Base-by-base conservation (phyloP, 2,888 invertebrate genomes). In the Zelleria hepariella region DNA sequence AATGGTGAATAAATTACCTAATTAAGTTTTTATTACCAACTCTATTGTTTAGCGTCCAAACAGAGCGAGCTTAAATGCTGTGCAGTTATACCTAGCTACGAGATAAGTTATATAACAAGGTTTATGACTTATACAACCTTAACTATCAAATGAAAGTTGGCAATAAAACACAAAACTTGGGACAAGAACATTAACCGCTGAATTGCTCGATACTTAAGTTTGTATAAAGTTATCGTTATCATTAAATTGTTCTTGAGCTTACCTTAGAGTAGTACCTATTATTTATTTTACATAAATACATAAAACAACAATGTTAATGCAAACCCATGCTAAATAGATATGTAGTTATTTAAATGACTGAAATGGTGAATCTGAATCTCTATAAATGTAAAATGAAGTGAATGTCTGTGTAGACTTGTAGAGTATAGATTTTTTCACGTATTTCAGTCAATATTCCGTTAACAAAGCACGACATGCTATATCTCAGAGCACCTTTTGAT, bases 371-470 rank as follows among this genome's bases (percentile, higher is more conserved):
- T 60, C 65, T 65, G 24, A 21, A n/a, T 21, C 48, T 54, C 26
- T 26, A 48, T n/a, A n/a, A 25, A 55, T 48, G 3, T 25, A 58
- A 20, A 42, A 55, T 52, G 53, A 59, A 27, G 54, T n/a, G 49
- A 2, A 18, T 55, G 27, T 26, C 2, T 55, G 27, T 27, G 20
- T 27, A 8, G 18, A 18, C 2, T 20, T 27, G 55, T 55, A 21
- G n/a, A 55, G 24, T 23, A 24, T 5, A n/a, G 32, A 26, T 54
- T 25, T 10, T 58, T 61, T 65, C 66, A 70, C 65, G 59, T 66
- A 65, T 67, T 70, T 68, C 72, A 69, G 63, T 59, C 64, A 62
- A 60, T 20, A 21, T 32, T 27, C 10, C 7, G 4, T 32, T 51
- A 20, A 53, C n/a, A 53, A 8, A 24, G 24, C 32, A n/a, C n/a